Base-by-base conservation (phyloP, 1,140 invertebrate genomes). In the Alviniconcha marisindica region DNA sequence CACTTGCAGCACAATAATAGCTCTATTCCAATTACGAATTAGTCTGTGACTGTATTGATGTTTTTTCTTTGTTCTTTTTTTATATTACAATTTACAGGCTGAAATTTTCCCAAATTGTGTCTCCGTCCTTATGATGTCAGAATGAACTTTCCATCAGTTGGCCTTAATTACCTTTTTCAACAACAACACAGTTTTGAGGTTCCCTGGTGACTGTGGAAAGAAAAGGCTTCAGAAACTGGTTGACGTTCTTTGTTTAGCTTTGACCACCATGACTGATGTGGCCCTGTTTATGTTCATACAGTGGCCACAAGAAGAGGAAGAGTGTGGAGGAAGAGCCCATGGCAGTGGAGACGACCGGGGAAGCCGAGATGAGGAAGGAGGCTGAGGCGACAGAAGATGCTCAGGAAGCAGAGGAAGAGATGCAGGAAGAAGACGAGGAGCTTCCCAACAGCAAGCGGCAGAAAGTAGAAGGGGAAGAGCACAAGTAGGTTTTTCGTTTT, bases 381-480 rank as follows among this genome's bases (percentile, higher is more conserved):
- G 28, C 44, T 12, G 76, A 44, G 54, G 15, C 5, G 48, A 63
- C 15, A 33, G 63, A 80, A 40, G 48, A 33, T 80, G 54, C 56
- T n/a, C 5, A 1, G 18, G 24, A 63, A 28, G 10, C 7, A 28
- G 42, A 31, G 21, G 56, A 14, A 4, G 12, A 40, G 5, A 40
- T 66, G 36, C 4, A 12, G n/a, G 56, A 28, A 40, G 56, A 40
- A 66, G 79, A 81, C 14, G 79, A 81, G 5, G 63, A 81, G 7
- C 31, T 63, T 12, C 56, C 79, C 2, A n/a, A 38, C 36, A 44
- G 60, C 14, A 84, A 84, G 66, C 77, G 83, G 42, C 51, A 79
- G 31, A 79, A 44, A n/a, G 42, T 84, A 21, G 44, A 80, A 14
- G 66, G 71, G 14, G 66, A 73, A 21, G 31, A 84, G 12, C 38